These are phyloP conservation scores for Aptenodytes patagonicus DNA, from an alignment of 2,113 vertebrate genomes.

Conservation along the genomic window DNA sequence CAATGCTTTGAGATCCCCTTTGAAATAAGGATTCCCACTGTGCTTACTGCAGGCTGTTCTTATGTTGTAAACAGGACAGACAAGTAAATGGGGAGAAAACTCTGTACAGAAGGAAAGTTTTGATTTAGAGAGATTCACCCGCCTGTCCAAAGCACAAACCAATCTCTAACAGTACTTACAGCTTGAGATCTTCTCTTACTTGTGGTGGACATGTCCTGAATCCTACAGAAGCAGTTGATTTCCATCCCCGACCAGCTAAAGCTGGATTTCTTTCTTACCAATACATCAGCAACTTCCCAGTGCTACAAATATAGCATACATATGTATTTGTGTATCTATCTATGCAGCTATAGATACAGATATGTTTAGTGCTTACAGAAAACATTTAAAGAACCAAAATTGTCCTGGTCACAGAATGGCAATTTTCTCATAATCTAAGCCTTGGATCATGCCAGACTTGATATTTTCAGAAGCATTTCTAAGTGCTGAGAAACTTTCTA, in stretches of 20 bases:
- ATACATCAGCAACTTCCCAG: not conserved
- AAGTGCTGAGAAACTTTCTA: not conserved
- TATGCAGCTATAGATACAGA: not conserved
- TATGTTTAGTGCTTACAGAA: not conserved
- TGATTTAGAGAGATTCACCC: not conserved
- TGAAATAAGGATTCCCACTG: not conserved
- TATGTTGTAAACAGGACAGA: not conserved
- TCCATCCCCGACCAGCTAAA: not conserved
- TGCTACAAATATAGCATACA: not conserved
- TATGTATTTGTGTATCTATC: not conserved
- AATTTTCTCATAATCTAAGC: not conserved
- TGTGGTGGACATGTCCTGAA: not conserved
- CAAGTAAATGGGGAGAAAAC: not conserved
- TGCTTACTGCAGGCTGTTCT: not conserved
- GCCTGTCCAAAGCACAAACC: not conserved
- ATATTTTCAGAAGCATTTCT: not conserved
- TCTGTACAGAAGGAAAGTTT: not conserved
- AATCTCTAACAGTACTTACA: not conserved
- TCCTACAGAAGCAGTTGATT: not conserved
- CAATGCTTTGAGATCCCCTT: rapidly evolving
- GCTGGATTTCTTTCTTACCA: not conserved
- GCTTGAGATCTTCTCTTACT: not conserved
- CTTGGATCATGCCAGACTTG: not conserved
- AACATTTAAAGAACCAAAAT: not conserved
- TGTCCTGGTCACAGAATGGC: not conserved